phyloP scores from a whole-genome alignment of 1,140 invertebrate species.

The Meloidogyne hapla region DNA sequence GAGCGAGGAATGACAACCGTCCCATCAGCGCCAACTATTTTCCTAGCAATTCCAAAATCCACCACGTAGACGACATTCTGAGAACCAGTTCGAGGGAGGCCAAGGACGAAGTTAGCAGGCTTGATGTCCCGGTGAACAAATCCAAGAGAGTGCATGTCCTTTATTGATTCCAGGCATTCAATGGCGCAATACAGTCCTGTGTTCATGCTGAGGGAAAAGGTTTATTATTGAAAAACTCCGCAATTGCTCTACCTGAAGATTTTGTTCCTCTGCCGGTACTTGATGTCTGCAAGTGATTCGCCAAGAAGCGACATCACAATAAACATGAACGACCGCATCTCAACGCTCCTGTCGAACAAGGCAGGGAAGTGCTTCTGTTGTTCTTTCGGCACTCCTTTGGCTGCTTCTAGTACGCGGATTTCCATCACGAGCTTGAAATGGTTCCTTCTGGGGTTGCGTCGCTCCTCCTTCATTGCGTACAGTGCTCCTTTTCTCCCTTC shows the following conservation, averaged over 20 bases:
- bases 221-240: background rate
- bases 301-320: conserved; percentile 39
- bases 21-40: conserved; percentile 23
- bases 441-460: background rate
- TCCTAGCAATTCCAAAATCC: conserved; percentile 40
- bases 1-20: conserved; percentile 23
- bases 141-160: conserved; percentile 28
- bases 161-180: conserved; percentile 46
- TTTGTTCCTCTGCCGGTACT: conserved; percentile 10
- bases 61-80: conserved; percentile 25
- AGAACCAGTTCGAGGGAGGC: conserved; percentile 5
- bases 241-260: conserved; percentile 22
- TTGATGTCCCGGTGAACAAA: conserved; percentile 45
- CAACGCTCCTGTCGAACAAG: conserved; percentile 31
- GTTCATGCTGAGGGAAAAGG: background rate
- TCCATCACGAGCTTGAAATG: conserved; percentile 28
- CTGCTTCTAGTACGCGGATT: background rate
- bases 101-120: conserved; percentile 43
- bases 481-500: background rate
- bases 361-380: conserved; percentile 29
- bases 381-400: background rate
- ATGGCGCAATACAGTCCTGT: conserved; percentile 32
- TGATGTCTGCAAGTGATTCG: conserved; percentile 33
- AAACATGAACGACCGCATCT: conserved; percentile 28
- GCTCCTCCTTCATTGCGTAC: conserved; percentile 28